Conservation (phyloP, 2,113 vertebrate species). For the Pollimyrus isidori region DNA sequence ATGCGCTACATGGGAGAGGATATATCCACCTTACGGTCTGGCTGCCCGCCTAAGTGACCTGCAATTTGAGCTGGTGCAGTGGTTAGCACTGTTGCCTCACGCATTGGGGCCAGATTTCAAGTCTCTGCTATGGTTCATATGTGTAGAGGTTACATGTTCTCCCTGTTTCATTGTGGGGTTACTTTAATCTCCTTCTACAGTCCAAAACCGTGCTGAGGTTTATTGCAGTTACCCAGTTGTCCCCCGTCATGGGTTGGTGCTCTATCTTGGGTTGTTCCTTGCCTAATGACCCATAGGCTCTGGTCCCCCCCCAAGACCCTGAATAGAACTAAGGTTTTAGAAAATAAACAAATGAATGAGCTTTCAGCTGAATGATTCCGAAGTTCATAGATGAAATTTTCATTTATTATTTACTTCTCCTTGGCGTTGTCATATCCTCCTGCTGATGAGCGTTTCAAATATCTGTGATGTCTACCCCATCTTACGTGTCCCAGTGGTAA, state of each 20-base stretch:
- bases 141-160: not conserved
- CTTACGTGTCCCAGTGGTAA: not conserved
- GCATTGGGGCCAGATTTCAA: not conserved
- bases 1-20: not conserved
- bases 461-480: not conserved
- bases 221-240: not conserved
- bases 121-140: not conserved
- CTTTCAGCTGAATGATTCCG: not conserved
- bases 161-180: not conserved
- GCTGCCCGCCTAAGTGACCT: not conserved
- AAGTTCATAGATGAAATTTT: not conserved
- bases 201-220: not conserved
- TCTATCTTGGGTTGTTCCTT: not conserved
- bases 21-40: not conserved
- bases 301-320: not conserved
- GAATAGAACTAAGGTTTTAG: not conserved
- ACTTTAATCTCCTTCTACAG: not conserved
- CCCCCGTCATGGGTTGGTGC: not conserved
- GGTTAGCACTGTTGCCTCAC: not conserved
- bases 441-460: not conserved
- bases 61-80: not conserved
- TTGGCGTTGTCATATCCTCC: not conserved
- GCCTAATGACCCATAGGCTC: not conserved
- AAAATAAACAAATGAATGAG: not conserved
- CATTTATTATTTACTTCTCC: not conserved